These are phyloP conservation scores for Amiota minor DNA, from an alignment of 2,888 invertebrate species.

Conservation along the genomic window DNA sequence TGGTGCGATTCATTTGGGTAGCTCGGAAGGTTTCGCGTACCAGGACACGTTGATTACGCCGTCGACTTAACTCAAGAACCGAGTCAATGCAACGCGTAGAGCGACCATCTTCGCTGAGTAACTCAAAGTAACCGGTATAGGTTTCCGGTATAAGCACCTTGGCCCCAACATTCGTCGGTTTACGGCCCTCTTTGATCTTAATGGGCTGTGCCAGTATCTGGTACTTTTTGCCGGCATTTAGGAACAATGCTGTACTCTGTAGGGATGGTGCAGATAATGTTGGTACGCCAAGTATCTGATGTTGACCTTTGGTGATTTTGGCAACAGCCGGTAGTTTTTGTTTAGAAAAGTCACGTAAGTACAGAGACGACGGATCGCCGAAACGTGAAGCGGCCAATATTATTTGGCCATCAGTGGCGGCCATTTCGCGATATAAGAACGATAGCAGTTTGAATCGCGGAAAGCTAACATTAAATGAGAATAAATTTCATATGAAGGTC, in stretches of 20 bases:
- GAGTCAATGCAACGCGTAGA: constrained; percentile 92
- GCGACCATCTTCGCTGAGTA: constrained; percentile 93
- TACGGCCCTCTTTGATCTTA: constrained; percentile 90
- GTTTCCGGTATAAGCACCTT: constrained; percentile 92
- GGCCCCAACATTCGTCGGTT: constrained; percentile 84
- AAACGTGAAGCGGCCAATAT: constrained; percentile 85
- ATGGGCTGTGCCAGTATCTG: constrained; percentile 91
- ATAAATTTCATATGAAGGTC: constrained; percentile 72
- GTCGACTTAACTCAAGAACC: constrained; percentile 86
- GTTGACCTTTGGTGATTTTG: constrained; percentile 94
- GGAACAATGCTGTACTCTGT: constrained; percentile 88
- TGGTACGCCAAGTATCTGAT: constrained; percentile 91
- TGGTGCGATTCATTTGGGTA: constrained; percentile 75
- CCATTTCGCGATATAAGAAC: constrained; percentile 78
- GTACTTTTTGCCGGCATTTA: constrained; percentile 88
- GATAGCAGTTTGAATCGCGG: constrained; percentile 73
- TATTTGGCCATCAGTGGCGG: constrained; percentile 92
- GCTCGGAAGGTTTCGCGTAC: constrained; percentile 74
- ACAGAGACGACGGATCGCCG: constrained; percentile 74
- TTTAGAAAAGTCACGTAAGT: constrained; percentile 78
- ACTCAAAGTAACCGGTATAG: constrained; percentile 93
- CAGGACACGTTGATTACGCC: constrained; percentile 75
- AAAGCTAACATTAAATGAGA: constrained; percentile 73
- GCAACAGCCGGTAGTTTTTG: constrained; percentile 87
- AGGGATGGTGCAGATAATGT: constrained; percentile 89